Evolutionary conservation across 2,797 vertebrate species (phyloP).

Genomic region (Halcyon leucocephala): DNA sequence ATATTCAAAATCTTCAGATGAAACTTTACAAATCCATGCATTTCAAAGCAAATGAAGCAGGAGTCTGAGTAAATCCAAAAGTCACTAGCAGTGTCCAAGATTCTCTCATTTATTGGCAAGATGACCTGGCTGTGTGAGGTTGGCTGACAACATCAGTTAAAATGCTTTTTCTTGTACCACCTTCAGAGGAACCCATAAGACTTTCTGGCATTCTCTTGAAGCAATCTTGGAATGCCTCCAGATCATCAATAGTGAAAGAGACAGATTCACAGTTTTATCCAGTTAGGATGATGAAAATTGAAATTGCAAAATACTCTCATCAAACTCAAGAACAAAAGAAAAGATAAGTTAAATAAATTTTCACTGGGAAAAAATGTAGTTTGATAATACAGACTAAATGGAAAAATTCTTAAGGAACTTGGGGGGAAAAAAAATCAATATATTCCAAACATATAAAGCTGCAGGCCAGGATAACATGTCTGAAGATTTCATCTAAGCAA

Average conservation of each 20-base stretch:
- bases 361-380: background rate
- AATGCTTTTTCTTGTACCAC: constrained; percentile 40
- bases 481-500: background rate
- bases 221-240: background rate
- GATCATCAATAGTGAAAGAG: background rate
- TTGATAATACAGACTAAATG: background rate
- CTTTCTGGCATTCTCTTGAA: constrained; percentile 12
- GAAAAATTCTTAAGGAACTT: background rate
- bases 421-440: background rate
- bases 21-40: background rate
- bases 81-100: constrained; percentile 20
- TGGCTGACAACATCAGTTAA: constrained; percentile 47
- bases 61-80: constrained; percentile 20
- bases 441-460: background rate
- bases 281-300: background rate
- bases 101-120: constrained; percentile 50
- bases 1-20: constrained; percentile 1
- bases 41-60: constrained; percentile 41
- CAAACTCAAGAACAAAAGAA: background rate
- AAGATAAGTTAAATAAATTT: background rate
- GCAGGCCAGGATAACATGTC: background rate
- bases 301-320: background rate
- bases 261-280: background rate
- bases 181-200: constrained; percentile 31
- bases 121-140: constrained; percentile 15